These are phyloP conservation scores for Drosophila nr. perissopoda DNA, from an alignment of 2,888 invertebrate species.

Conservation along the genomic window DNA sequence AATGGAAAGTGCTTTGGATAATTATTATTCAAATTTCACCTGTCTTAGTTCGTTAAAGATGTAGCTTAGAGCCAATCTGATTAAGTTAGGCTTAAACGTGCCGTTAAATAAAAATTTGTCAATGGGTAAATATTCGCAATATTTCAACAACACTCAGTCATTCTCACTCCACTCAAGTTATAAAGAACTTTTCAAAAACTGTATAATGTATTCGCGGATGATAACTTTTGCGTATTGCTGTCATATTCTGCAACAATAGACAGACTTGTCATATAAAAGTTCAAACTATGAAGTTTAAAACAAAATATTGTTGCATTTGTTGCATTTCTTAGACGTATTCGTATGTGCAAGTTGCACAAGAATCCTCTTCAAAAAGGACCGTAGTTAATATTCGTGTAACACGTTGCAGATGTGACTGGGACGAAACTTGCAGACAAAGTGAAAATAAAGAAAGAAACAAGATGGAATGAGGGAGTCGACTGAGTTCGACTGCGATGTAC, in stretches of 20 bases:
- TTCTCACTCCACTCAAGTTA: not conserved
- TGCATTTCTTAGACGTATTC: slow-evolving; percentile 13
- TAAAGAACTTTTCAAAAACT: not conserved
- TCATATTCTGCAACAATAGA: not conserved
- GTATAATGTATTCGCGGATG: not conserved
- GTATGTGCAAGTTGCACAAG: slow-evolving; percentile 19
- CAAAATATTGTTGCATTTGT: slow-evolving; percentile 15
- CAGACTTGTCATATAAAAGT: not conserved
- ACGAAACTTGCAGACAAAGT: slow-evolving; percentile 18
- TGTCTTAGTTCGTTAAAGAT: not conserved
- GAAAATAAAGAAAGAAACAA: not conserved
- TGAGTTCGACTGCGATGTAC: not conserved
- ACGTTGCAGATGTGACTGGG: slow-evolving; percentile 29
- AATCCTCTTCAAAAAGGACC: slow-evolving; percentile 19
- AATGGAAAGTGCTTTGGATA: slow-evolving; percentile 3
- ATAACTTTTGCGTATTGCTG: not conserved
- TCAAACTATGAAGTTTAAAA: slow-evolving; percentile 3
- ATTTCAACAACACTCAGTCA: not conserved
- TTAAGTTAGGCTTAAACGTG: not conserved
- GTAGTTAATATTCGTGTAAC: slow-evolving; percentile 41
- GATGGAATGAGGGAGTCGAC: not conserved
- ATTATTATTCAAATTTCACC: slow-evolving; percentile 11
- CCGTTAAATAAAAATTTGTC: not conserved
- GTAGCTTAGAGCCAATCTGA: not conserved
- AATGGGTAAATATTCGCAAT: not conserved